Evolutionary conservation across 2,797 vertebrate species (phyloP).

Genomic region (Ctenopoma kingsleyae): DNA sequence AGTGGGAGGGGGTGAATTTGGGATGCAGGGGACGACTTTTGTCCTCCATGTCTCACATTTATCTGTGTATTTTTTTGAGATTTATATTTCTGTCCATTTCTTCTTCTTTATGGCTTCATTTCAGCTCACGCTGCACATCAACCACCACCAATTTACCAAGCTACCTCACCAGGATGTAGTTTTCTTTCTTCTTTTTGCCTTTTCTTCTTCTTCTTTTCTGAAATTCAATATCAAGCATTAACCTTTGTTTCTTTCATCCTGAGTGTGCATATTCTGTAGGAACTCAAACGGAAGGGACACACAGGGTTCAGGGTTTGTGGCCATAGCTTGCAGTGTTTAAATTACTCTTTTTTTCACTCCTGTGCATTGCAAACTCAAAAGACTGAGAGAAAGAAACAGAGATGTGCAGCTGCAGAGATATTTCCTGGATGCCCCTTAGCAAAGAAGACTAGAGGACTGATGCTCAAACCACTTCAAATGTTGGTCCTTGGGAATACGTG

Average conservation of each 20-base stretch:
- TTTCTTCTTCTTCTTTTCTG: not conserved
- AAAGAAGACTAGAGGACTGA: conserved; percentile 46
- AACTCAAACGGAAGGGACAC: not conserved
- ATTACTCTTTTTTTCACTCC: conserved; percentile 6
- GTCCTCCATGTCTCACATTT: conserved; percentile 12
- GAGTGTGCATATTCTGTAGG: not conserved
- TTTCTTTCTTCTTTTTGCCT: not conserved
- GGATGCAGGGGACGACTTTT: not conserved
- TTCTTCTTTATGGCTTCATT: conserved; percentile 21
- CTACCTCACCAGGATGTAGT: not conserved
- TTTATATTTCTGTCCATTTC: conserved; percentile 12
- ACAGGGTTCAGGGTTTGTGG: conserved; percentile 25
- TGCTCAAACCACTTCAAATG: conserved; percentile 58
- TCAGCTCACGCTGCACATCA: not conserved
- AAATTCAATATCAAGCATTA: not conserved
- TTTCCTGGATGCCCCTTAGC: conserved; percentile 54
- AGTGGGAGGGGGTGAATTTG: conserved; percentile 13
- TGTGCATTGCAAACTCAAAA: conserved; percentile 27
- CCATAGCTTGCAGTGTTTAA: conserved; percentile 15
- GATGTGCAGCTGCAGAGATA: conserved; percentile 21
- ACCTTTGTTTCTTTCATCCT: not conserved
- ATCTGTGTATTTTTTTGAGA: conserved; percentile 2
- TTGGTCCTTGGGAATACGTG: conserved; percentile 58
- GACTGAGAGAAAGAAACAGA: not conserved
- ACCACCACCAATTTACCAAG: not conserved